phyloP scores from a whole-genome alignment of 2,888 invertebrate species.

The Nomada ferruginata region DNA sequence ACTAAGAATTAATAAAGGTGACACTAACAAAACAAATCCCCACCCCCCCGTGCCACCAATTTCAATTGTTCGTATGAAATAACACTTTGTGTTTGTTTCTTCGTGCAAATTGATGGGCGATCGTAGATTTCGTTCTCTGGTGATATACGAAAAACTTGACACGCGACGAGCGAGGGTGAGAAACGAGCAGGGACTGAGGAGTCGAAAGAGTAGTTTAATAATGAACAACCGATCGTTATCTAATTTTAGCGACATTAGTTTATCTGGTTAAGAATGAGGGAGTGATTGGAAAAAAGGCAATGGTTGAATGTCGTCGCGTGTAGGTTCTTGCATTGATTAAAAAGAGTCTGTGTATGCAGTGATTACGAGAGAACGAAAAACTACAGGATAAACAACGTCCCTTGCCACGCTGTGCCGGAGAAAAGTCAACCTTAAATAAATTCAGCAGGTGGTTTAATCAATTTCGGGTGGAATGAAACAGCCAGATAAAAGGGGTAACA shows the following conservation, averaged over 20 bases:
- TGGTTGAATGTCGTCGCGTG: slow-evolving; percentile 22
- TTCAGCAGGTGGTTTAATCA: too few species aligned
- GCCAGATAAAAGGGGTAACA: neutral
- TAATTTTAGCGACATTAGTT: slow-evolving; percentile 71
- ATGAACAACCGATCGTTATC: slow-evolving; percentile 70
- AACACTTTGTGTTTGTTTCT: neutral
- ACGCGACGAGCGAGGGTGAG: slow-evolving; percentile 26
- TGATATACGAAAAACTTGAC: neutral
- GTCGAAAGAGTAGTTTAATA: slow-evolving; percentile 51
- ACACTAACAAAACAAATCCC: too few species aligned
- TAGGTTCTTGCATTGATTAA: slow-evolving; percentile 1
- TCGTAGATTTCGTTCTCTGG: neutral
- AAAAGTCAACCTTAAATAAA: neutral
- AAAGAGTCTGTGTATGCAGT: slow-evolving; percentile 16
- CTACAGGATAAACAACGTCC: neutral
- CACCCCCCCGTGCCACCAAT: neutral
- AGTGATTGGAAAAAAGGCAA: slow-evolving; percentile 31
- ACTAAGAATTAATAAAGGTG: neutral
- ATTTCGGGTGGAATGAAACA: neutral
- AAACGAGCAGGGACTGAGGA: slow-evolving; percentile 39
- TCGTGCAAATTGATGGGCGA: neutral
- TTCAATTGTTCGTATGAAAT: neutral
- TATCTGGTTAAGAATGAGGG: slow-evolving; percentile 49
- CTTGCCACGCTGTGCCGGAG: slow-evolving; percentile 2
- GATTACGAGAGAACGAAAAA: neutral